Evolutionary conservation across 1,140 invertebrate genomes (phyloP).

Genomic region (Daktulosphaira vitifoliae): DNA sequence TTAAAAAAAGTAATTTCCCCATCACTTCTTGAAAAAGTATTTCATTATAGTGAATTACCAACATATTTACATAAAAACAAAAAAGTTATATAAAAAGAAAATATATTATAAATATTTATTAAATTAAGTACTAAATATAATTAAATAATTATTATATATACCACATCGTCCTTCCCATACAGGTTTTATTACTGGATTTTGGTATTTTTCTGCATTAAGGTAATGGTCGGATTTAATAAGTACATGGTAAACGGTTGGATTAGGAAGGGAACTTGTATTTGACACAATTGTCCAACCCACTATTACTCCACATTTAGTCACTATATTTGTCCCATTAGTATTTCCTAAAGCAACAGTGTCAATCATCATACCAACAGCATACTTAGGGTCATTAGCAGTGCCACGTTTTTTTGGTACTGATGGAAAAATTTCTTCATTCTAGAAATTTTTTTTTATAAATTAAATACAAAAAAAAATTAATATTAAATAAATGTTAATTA

Average conservation of each 20-base stretch:
- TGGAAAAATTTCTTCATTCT: constrained; percentile 13
- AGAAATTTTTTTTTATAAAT: too few relatives aligned
- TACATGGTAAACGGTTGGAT: not conserved
- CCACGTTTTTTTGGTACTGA: constrained; percentile 2
- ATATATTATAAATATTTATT: too few relatives aligned
- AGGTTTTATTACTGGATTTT: not conserved
- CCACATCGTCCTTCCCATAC: not conserved
- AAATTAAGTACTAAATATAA: too few relatives aligned
- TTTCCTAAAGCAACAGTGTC: not conserved
- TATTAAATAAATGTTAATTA: not conserved
- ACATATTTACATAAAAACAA: too few relatives aligned
- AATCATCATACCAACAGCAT: constrained; percentile 16
- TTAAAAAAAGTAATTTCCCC: too few relatives aligned
- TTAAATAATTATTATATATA: not conserved
- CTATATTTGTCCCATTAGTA: not conserved
- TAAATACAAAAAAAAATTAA: not conserved
- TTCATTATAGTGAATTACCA: too few relatives aligned
- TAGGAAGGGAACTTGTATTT: not conserved
- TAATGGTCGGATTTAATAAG: not conserved
- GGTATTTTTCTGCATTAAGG: not conserved
- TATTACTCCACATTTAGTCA: not conserved
- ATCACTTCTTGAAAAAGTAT: too few relatives aligned
- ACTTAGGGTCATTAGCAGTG: constrained; percentile 2
- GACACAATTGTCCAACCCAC: constrained; percentile 3
- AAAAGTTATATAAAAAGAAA: too few relatives aligned